Percentiles rank a stretch among this genome's conserved stretches.
Evolutionary conservation across 2,888 invertebrate genomes (phyloP).

Genomic region (Matsumyia berberina): DNA sequence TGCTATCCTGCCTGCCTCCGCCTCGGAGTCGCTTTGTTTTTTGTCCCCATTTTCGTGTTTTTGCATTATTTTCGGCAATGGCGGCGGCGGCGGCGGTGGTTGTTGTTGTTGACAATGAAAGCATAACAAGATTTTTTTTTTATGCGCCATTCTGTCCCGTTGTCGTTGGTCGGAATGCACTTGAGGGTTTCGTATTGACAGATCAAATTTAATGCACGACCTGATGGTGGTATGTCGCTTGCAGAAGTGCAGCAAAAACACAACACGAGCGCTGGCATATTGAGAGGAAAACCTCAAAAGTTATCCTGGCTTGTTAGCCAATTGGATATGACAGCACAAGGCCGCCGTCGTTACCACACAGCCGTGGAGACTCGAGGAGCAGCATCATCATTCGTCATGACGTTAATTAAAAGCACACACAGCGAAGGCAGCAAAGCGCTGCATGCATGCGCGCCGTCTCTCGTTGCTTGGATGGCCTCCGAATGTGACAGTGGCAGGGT

Average conservation of each 20-base stretch:
- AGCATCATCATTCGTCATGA: constrained; percentile 64
- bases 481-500: neutral
- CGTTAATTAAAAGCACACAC: constrained; percentile 71
- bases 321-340: constrained; percentile 74
- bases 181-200: constrained; percentile 74
- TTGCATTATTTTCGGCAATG: constrained; percentile 52
- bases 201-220: constrained; percentile 69
- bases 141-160: constrained; percentile 22
- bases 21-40: constrained; percentile 16
- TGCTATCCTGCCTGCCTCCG: constrained; percentile 40
- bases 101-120: constrained; percentile 66
- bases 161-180: constrained; percentile 57
- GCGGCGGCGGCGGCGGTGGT: constrained; percentile 36
- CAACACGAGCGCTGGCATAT: constrained; percentile 21
- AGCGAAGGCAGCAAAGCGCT: constrained; percentile 36
- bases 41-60: constrained; percentile 12
- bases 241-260: constrained; percentile 38
- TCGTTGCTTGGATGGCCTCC: neutral
- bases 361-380: constrained; percentile 36
- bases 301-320: constrained; percentile 60
- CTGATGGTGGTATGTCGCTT: constrained; percentile 35
- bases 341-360: constrained; percentile 31
- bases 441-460: constrained; percentile 21
- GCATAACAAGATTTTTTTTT: constrained; percentile 43
- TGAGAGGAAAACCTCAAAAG: constrained; percentile 48